Evolutionary conservation across 2,113 vertebrate genomes (phyloP), one percentile per base, ranked within the genome.

Genomic region (Eurypyga helias): DNA sequence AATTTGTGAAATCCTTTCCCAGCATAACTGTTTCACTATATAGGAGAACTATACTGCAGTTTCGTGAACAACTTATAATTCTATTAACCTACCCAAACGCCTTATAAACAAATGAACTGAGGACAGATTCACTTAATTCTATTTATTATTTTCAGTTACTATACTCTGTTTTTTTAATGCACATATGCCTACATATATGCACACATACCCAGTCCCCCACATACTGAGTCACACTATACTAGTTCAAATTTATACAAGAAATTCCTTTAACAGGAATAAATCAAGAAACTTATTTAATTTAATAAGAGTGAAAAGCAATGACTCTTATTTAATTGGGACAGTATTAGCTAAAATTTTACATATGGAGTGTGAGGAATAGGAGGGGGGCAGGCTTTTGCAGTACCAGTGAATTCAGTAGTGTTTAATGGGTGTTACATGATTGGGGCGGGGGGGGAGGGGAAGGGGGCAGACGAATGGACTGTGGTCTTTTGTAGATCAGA

Each of bases 401-500:
- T 64, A 58, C 11, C 29, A 55, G 33, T 67, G 76, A 66, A 38
- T 71, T 80, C 41, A 58, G 43, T 16, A 61, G n/a, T 54, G 57
- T 82, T 69, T 77, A 70, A 58, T 15, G 11, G 9, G 25, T 70
- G 41, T 62, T 83, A 52, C 10, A 34, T 11, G 38, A n/a, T 0
- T 19, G 16, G 6, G 52, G 23, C 12, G 45, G 11, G 13, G 45
- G 45, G 46, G 46, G 16, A 6, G 52, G 23, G 14, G 45, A 9
- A 17, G 45, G 45, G 46, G 46, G 18, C 29, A 1, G 4, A 18
- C 0, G 0, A 52, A 38, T 0, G 0, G 45, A 31, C 13, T 11
- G 4, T 28, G 57, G 36, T 61, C 60, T 83, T 94, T 67, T 60
- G 58, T 48, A 66, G 31, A 62, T 73, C 67, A 80, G 57, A 93